Percentiles rank a stretch among this genome's conserved stretches.
These are phyloP conservation scores for Acleris literana DNA, from an alignment of 2,888 invertebrate genomes.

Conservation along the genomic window DNA sequence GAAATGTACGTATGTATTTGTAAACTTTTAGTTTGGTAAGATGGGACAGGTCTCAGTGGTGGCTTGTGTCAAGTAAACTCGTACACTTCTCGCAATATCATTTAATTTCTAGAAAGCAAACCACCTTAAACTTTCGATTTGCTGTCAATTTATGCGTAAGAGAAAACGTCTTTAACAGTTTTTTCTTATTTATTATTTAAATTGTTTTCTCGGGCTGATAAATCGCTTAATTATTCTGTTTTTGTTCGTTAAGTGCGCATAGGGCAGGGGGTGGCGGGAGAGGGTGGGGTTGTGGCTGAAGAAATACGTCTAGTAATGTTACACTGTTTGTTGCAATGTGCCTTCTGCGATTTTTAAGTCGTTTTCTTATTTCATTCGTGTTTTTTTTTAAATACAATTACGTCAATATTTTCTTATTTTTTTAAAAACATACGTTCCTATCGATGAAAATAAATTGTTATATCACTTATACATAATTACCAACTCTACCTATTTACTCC, in stretches of 20 bases:
- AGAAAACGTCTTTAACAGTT: slow-evolving; percentile 52
- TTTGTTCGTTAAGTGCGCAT: slow-evolving; percentile 34
- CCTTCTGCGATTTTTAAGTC: slow-evolving; percentile 56
- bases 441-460: too few relatives aligned
- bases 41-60: neutral
- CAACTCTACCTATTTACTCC: too few relatives aligned
- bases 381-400: neutral
- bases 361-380: neutral
- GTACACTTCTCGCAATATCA: slow-evolving; percentile 42
- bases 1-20: too few relatives aligned
- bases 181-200: slow-evolving; percentile 42
- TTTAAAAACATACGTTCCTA: too few relatives aligned
- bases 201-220: slow-evolving; percentile 35
- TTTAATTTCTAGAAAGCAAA: slow-evolving; percentile 76
- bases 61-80: neutral
- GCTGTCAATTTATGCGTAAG: slow-evolving; percentile 67
- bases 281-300: slow-evolving; percentile 16
- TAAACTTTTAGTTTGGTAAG: too few relatives aligned
- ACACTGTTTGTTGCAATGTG: slow-evolving; percentile 52
- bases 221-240: slow-evolving; percentile 37
- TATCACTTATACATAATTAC: too few relatives aligned
- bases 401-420: too few relatives aligned
- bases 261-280: slow-evolving; percentile 23
- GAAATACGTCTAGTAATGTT: slow-evolving; percentile 20
- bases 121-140: slow-evolving; percentile 76